Evolutionary conservation across 2,888 invertebrate genomes (phyloP).

Genomic region (Heliconius cydno): DNA sequence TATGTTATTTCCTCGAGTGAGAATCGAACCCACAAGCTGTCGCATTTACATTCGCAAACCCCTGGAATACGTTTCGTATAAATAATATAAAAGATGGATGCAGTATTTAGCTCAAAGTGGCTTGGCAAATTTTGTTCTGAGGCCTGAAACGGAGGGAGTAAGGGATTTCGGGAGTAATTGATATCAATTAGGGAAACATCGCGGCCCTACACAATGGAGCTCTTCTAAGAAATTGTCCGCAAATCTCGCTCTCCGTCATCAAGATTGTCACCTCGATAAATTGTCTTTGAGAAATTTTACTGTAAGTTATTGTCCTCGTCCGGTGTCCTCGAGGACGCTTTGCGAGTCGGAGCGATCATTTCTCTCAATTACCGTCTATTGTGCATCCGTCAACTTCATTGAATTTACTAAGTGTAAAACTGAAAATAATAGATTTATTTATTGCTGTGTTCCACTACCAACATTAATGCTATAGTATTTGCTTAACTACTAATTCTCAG

Average conservation of each 20-base stretch:
- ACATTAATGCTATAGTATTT: background rate
- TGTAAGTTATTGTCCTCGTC: constrained; percentile 25
- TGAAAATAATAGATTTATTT: background rate
- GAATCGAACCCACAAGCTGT: no score
- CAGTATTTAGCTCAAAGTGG: background rate
- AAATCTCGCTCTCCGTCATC: constrained; percentile 58
- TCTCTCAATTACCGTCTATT: constrained; percentile 15
- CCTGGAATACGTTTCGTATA: background rate
- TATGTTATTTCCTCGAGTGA: no score
- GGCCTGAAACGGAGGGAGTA: constrained; percentile 6
- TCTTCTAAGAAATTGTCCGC: constrained; percentile 59
- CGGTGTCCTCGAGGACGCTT: background rate
- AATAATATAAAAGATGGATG: background rate
- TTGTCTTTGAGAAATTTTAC: constrained; percentile 55
- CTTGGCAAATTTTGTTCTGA: background rate
- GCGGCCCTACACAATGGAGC: constrained; percentile 63
- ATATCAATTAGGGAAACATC: constrained; percentile 71
- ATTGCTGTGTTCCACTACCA: background rate
- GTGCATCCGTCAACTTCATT: constrained; percentile 15
- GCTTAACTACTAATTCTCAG: background rate
- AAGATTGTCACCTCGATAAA: constrained; percentile 61
- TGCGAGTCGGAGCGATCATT: background rate
- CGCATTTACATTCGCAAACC: no score
- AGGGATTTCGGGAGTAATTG: constrained; percentile 60
- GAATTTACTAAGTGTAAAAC: background rate